Conservation (phyloP, 2,888 invertebrate genomes). For the Sesamia inferens region DNA sequence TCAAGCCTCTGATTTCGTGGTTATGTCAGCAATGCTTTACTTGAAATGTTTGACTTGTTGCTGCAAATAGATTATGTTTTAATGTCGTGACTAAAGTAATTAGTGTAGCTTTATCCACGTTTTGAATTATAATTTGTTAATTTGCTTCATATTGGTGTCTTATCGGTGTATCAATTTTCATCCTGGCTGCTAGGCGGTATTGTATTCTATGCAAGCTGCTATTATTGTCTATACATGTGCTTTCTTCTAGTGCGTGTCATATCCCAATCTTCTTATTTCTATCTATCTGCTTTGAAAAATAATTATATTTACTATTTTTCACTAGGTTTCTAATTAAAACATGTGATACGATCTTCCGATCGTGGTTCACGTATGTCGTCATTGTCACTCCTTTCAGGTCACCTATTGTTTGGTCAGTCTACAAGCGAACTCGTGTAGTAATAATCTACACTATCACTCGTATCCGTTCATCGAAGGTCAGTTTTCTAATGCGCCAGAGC, state of each 20-base stretch:
- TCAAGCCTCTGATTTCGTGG: not conserved
- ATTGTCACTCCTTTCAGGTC: constrained; percentile 19
- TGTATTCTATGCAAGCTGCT: not conserved
- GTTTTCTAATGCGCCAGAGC: constrained; percentile 39
- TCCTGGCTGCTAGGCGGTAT: not conserved
- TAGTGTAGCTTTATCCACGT: not conserved
- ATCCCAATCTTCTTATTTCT: not conserved
- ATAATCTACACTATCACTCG: constrained; percentile 36
- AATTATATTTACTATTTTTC: not conserved
- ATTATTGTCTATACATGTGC: not conserved
- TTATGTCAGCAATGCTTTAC: not conserved
- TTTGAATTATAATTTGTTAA: not conserved
- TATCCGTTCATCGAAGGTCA: constrained; percentile 60
- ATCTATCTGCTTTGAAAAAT: not conserved
- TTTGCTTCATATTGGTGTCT: not conserved
- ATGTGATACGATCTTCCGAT: not conserved
- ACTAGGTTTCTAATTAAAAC: not conserved
- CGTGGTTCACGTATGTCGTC: constrained; percentile 8
- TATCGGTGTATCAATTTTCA: not conserved
- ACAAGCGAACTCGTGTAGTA: constrained; percentile 37
- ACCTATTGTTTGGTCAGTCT: constrained; percentile 28
- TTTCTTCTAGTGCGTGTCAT: not conserved
- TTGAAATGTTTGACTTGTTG: no score
- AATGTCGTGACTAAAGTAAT: not conserved
- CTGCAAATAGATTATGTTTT: not conserved